Evolutionary conservation across 2,888 invertebrate genomes (phyloP).

Genomic region (Lithophane semibrunnea): DNA sequence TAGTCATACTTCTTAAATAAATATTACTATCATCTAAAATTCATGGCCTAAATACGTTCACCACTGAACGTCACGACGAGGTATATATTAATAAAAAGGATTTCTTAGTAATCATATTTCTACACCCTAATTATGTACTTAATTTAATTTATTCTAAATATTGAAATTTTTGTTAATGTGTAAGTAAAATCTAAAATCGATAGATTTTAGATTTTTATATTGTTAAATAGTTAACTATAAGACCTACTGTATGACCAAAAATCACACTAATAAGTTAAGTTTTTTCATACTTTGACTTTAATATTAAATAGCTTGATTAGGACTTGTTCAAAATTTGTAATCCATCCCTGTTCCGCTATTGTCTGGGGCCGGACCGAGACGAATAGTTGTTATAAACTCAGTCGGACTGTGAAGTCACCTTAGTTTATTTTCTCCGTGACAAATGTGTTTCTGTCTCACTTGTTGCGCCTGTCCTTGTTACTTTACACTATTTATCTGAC

Average conservation of each 20-base stretch:
- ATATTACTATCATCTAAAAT: neutral
- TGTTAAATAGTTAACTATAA: no score
- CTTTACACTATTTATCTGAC: constrained; percentile 51
- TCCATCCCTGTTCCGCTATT: constrained; percentile 55
- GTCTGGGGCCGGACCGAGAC: constrained; percentile 60
- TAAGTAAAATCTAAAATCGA: no score
- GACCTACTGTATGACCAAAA: no score
- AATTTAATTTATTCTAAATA: no score
- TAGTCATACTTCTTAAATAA: neutral
- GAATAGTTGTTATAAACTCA: constrained; percentile 70
- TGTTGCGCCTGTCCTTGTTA: constrained; percentile 59
- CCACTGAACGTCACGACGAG: neutral
- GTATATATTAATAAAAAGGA: neutral
- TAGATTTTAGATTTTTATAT: no score
- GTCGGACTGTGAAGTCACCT: constrained; percentile 59
- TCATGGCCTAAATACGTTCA: neutral
- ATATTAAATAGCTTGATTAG: constrained; percentile 1
- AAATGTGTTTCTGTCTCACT: constrained; percentile 66
- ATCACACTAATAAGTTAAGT: no score
- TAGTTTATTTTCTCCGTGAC: constrained; percentile 64
- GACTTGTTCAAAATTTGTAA: neutral
- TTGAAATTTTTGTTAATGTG: no score
- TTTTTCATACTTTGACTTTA: no score
- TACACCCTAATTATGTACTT: neutral
- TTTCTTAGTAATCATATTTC: neutral